phyloP scores from a whole-genome alignment of 2,888 invertebrate species.

The Nephrocerus scutellatus region DNA sequence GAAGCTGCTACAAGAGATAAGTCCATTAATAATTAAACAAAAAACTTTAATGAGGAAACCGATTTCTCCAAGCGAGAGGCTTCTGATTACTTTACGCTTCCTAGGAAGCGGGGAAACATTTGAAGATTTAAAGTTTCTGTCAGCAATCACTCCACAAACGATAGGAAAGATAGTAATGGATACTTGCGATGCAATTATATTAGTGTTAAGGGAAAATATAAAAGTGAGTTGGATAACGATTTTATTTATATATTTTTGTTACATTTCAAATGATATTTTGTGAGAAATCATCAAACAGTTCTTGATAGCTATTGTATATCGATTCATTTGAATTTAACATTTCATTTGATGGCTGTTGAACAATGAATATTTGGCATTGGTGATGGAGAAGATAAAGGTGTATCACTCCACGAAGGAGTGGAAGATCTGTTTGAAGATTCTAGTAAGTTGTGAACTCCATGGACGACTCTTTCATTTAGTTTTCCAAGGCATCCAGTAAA shows the following conservation, averaged over 20 bases:
- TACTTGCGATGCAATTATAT: conserved; percentile 8
- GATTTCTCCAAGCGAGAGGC: conserved; percentile 1
- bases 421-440: conserved; percentile 1
- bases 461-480: too few relatives aligned
- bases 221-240: not conserved
- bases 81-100: conserved; percentile 4
- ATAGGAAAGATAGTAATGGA: conserved; percentile 5
- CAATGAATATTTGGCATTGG: too few relatives aligned
- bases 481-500: too few relatives aligned
- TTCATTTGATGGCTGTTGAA: too few relatives aligned
- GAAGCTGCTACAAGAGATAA: conserved; percentile 4
- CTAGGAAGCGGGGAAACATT: conserved; percentile 4
- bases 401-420: conserved; percentile 2
- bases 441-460: too few relatives aligned
- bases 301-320: too few relatives aligned
- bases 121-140: conserved; percentile 4
- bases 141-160: conserved; percentile 7
- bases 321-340: too few relatives aligned
- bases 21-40: too few relatives aligned
- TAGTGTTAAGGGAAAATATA: conserved; percentile 2
- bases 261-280: too few relatives aligned
- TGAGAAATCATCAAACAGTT: too few relatives aligned
- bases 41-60: not conserved
- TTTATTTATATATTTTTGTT: not conserved
- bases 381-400: not conserved